Base-by-base conservation (phyloP, 2,797 vertebrate species). In the Galagoides demidoff region DNA sequence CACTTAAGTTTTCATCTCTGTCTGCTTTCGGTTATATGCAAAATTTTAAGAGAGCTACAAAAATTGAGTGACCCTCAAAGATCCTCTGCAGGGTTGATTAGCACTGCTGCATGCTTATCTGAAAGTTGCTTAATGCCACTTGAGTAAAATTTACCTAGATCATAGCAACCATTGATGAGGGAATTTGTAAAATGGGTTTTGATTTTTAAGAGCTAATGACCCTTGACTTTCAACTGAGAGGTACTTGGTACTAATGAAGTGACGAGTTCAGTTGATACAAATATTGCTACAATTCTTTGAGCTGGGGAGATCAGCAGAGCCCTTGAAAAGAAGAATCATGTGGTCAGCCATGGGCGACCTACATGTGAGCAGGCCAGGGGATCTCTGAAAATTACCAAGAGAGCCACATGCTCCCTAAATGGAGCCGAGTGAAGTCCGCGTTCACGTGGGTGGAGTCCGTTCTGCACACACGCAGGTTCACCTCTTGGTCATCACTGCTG, bases 361-460 rank as follows among this genome's bases (percentile, higher is more conserved):
- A 2, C 6, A 2, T 7, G 0, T 1, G 13, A 14, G 1, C 8
- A 13, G n/a, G 23, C 9, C 0, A 0, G 0, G 14, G 55, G 22
- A n/a, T 23, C 66, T 63, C 49, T 14, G 76, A 57, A 43, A 49
- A 55, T 31, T 27, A 37, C n/a, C 1, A 7, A 29, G 63, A 66
- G 81, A 17, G 7, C 27, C 17, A 17, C 20, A 14, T 10, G 27
- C 19, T 13, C 22, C 2, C 5, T 9, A 29, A n/a, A 29, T 8
- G 23, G 34, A 66, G 23, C 17, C 19, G 45, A 10, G 4, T 8
- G 49, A 7, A 25, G 13, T 37, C 13, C 19, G 5, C 3, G 12
- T 5, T 1, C 3, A 23, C 20, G 2, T 23, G 19, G 16, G 10
- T 71, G 23, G 81, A 49, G 59, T 8, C 23, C 8, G 22, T 4